phyloP scores from a whole-genome alignment of 2,888 invertebrate genomes.

The Laspeyria flexula region DNA sequence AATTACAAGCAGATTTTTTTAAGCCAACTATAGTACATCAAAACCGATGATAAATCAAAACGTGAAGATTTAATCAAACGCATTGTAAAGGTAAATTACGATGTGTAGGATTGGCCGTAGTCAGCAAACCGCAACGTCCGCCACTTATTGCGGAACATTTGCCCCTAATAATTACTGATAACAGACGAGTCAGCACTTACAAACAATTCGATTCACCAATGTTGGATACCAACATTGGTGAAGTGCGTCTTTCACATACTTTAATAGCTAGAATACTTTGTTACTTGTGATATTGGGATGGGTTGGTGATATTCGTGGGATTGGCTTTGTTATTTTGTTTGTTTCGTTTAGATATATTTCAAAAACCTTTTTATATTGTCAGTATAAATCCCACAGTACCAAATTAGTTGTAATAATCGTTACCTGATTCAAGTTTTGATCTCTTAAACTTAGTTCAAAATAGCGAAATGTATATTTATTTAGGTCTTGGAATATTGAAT shows the following conservation, averaged over 20 bases:
- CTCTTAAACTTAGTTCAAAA: slow-evolving; percentile 77
- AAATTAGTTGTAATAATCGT: slow-evolving; percentile 60
- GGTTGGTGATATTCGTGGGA: slow-evolving; percentile 70
- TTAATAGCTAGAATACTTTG: slow-evolving; percentile 10
- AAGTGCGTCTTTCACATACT: slow-evolving; percentile 21
- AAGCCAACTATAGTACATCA: too few relatives aligned
- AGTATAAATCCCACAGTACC: slow-evolving; percentile 43
- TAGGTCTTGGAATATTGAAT: slow-evolving; percentile 59
- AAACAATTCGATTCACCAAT: slow-evolving; percentile 19
- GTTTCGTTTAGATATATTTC: slow-evolving; percentile 36
- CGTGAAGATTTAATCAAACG: slow-evolving; percentile 1
- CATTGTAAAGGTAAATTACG: slow-evolving; percentile 15
- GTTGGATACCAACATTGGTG: slow-evolving; percentile 12
- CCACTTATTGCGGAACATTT: slow-evolving; percentile 42
- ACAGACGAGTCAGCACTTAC: slow-evolving; percentile 29
- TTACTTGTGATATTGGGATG: slow-evolving; percentile 61
- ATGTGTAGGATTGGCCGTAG: slow-evolving; percentile 27
- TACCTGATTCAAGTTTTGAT: slow-evolving; percentile 83
- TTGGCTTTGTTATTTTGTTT: slow-evolving; percentile 50
- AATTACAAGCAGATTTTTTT: neutral
- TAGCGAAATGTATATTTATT: slow-evolving; percentile 68
- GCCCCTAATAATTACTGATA: slow-evolving; percentile 41
- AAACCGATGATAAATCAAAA: neutral
- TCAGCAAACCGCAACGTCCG: slow-evolving; percentile 21
- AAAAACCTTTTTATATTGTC: slow-evolving; percentile 28